Percentiles rank a stretch among this genome's conserved stretches.
Evolutionary conservation across 1,140 invertebrate species (phyloP).

Genomic region (Drosophila repletoides): DNA sequence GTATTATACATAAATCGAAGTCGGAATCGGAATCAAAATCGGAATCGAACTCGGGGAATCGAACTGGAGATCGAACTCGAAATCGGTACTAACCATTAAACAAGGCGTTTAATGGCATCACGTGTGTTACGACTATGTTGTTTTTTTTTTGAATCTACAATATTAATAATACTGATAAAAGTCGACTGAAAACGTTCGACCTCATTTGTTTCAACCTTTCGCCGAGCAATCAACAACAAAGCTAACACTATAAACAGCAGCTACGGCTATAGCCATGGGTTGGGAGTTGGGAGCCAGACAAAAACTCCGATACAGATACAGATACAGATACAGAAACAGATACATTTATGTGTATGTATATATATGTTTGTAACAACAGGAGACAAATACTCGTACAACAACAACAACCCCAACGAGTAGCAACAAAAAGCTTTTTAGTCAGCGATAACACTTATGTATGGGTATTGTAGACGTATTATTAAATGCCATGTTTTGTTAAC

Average conservation of each 20-base stretch:
- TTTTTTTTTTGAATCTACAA: constrained; percentile 63
- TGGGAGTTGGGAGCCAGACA: constrained; percentile 33
- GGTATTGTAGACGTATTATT: constrained; percentile 76
- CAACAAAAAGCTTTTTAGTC: constrained; percentile 79
- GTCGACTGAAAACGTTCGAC: constrained; percentile 49
- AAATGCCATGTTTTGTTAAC: constrained; percentile 79
- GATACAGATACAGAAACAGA: constrained; percentile 52
- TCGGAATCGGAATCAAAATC: no score
- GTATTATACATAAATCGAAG: constrained; percentile 56
- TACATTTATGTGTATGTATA: no score
- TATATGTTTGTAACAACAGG: no score
- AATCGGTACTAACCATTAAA: constrained; percentile 68
- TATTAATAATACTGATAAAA: constrained; percentile 75
- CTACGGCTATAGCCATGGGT: constrained; percentile 2
- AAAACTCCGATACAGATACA: constrained; percentile 57
- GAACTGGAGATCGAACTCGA: no score
- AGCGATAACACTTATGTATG: constrained; percentile 76
- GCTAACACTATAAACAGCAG: constrained; percentile 16
- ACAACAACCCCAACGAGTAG: constrained; percentile 44
- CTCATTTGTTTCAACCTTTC: constrained; percentile 69
- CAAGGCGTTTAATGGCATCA: constrained; percentile 53
- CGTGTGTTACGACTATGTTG: constrained; percentile 41
- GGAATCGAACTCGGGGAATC: no score
- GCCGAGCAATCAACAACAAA: constrained; percentile 47
- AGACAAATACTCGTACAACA: constrained; percentile 5